Conservation (phyloP, 2,797 vertebrate species). For the Neomorphus geoffroyi region DNA sequence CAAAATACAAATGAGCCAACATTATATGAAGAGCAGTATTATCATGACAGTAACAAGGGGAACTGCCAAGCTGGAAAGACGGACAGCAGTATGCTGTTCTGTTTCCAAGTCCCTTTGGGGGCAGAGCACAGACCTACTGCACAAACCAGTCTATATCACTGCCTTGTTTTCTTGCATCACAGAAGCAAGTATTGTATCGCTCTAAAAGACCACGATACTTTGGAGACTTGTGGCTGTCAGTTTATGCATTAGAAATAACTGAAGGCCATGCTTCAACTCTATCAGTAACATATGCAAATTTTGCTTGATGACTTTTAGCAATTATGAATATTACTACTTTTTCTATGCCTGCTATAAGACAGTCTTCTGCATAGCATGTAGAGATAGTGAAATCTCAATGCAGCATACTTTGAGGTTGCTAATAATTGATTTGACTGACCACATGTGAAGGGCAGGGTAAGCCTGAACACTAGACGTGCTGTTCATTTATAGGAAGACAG, state of each 20-base stretch:
- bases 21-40: not conserved
- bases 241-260: not conserved
- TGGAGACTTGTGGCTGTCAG: not conserved
- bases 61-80: not conserved
- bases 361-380: not conserved
- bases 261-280: not conserved
- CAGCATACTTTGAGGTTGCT: not conserved
- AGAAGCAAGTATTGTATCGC: not conserved
- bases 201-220: not conserved
- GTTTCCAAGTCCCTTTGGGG: not conserved
- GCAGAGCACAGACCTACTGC: not conserved
- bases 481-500: not conserved
- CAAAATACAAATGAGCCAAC: not conserved
- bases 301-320: not conserved
- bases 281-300: not conserved
- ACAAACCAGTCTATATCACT: not conserved
- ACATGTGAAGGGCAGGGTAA: not conserved
- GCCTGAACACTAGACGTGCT: not conserved
- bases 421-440: not conserved
- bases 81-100: not conserved
- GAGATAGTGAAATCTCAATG: not conserved
- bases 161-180: not conserved
- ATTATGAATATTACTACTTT: not conserved
- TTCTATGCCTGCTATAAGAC: not conserved
- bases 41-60: slow-evolving; percentile 4